Conservation (phyloP, 2,797 vertebrate genomes). For the Hemitrygon akajei region DNA sequence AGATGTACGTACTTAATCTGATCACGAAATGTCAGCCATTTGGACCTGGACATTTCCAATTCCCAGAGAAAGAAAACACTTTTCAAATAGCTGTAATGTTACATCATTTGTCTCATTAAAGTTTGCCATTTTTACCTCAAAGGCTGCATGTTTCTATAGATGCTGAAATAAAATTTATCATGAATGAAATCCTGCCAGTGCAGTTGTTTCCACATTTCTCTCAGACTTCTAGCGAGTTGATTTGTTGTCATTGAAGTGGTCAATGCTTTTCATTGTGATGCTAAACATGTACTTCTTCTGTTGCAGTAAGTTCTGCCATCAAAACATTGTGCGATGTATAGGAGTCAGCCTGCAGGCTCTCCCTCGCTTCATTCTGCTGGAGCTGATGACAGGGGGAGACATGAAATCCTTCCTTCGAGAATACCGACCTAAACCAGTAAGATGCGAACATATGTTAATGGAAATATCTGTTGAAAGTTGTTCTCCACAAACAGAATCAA, state of each 20-base stretch:
- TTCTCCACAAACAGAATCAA: too few species aligned
- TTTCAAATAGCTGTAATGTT: not conserved
- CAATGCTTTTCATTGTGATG: not conserved
- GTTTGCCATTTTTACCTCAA: not conserved
- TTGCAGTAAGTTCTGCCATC: conserved; percentile 94
- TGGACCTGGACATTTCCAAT: not conserved
- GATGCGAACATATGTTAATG: conserved; percentile 40
- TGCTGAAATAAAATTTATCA: not conserved
- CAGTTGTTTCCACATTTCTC: not conserved
- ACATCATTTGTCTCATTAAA: not conserved
- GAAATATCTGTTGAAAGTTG: not conserved
- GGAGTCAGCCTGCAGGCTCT: conserved; percentile 92
- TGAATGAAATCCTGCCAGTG: not conserved
- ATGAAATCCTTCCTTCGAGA: conserved; percentile 92
- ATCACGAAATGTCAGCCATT: not conserved
- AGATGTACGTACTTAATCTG: not conserved
- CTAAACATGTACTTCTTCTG: not conserved
- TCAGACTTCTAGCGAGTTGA: too few species aligned
- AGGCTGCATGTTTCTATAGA: not conserved
- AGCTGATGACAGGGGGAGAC: conserved; percentile 95
- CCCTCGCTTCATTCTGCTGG: conserved; percentile 90
- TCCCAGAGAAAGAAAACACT: too few species aligned
- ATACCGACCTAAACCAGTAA: conserved; percentile 87
- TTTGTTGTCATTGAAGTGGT: not conserved
- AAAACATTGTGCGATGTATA: conserved; percentile 93